Conservation (phyloP, 1,140 invertebrate genomes). For the Eumeta japonica region DNA sequence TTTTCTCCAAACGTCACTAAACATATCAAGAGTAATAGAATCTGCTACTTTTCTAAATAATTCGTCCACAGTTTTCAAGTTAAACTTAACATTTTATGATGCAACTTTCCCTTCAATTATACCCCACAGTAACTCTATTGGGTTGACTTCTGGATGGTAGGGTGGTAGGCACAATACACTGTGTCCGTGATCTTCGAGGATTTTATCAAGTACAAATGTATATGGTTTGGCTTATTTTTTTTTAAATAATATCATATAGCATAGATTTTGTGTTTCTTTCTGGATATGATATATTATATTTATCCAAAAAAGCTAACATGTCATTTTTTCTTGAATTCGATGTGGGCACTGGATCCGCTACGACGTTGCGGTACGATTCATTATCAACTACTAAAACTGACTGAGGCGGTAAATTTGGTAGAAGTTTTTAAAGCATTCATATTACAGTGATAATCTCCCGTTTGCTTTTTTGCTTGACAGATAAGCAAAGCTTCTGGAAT, state of each 20-base stretch:
- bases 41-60: too few relatives aligned
- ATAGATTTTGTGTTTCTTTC: slow-evolving; percentile 8
- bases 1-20: too few relatives aligned
- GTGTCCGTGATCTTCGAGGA: slow-evolving; percentile 8
- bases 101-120: slow-evolving; percentile 9
- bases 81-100: slow-evolving; percentile 8
- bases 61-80: too few relatives aligned
- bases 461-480: too few relatives aligned
- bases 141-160: slow-evolving; percentile 11
- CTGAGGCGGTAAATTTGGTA: too few relatives aligned
- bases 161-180: slow-evolving; percentile 9
- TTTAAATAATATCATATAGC: slow-evolving; percentile 10
- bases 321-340: slow-evolving; percentile 7
- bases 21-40: too few relatives aligned
- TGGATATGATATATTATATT: slow-evolving; percentile 8
- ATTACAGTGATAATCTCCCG: too few relatives aligned
- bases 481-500: too few relatives aligned
- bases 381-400: slow-evolving; percentile 4
- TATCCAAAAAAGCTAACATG: slow-evolving; percentile 10
- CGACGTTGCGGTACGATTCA: slow-evolving; percentile 5
- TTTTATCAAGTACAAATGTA: slow-evolving; percentile 8
- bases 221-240: slow-evolving; percentile 7
- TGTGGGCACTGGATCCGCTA: slow-evolving; percentile 1
- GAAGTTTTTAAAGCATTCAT: too few relatives aligned
- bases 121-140: slow-evolving; percentile 10